Evolutionary conservation across 2,113 vertebrate genomes (phyloP), one percentile per base, ranked within the genome.

Genomic region (Anguilla japonica): DNA sequence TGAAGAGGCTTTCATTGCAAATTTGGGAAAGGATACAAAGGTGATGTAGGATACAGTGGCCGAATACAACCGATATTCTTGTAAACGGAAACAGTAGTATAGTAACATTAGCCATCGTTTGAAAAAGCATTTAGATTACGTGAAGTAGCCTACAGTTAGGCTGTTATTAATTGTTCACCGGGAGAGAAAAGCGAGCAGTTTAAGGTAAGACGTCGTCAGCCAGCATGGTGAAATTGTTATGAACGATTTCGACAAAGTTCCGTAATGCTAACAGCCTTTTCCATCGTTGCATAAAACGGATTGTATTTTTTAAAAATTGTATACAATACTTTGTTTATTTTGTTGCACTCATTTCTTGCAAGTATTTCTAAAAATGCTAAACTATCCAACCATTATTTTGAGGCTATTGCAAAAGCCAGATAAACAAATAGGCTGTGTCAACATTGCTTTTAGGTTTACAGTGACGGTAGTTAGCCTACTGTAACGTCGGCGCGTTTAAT

Each of bases 21-120:
- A 81, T 39, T 29, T 34, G 78, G 79, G 81, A 56, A 40, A 80
- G 22, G n/a, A 86, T 56, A 82, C 29, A 29, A 81, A 86, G 84
- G 84, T 67, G 26, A 67, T 67, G 60, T 85, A 34, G 34, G 34
- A 34, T 34, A 86, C 40, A 81, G 85, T 82, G 46, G 81, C 18
- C 50, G 2, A 53, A 53, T 53, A 56, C 29, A 39, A 41, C 40
- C n/a, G 15, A 81, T 81, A 63, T 63, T 84, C 2, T 82, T 2
- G 18, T 50, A 82, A 82, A 82, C 22, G 22, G 7, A 67, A 26
- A 26, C 60, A 20, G 60, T 67, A 60, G 60, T 67, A 60, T 20
- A 60, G 39, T 43, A 82, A 43, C 43, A 22, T 43, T 82, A 50
- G 18, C 34, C 53, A 40, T 39, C 43, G 39, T n/a, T 43, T 43